Base-by-base conservation (phyloP, 2,113 vertebrate species). In the Gobio gobio region DNA sequence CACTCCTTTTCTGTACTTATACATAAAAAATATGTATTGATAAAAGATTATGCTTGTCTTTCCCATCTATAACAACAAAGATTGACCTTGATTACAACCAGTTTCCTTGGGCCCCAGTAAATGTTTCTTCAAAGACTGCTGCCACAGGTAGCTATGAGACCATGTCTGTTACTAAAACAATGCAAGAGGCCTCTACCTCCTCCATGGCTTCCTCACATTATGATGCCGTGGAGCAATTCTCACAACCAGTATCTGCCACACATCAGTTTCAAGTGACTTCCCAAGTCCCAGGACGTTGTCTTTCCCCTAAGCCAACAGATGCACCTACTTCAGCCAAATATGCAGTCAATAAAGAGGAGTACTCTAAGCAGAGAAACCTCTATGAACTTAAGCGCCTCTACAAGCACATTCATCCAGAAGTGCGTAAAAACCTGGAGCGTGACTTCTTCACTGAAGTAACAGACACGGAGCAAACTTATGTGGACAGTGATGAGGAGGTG, bases 321-420 rank as follows among this genome's bases (percentile, higher is more conserved):
- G 29, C 85, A 56, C 86, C 14, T 47, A 88, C 87, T 82, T 84
- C 93, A 86, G 76, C 88, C 18, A 95, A 93, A 84, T 82, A 84
- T 22, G 84, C 84, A 3, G 33, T 91, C 12, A 90, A 90, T 82
- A 96, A 93, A 91, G 95, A 96, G 63, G 87, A 95, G 68, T 95
- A 95, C 79, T 92, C 92, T 66, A 96, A 96, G 88, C 94, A 97
- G 91, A 95, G 94, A 85, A 96, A 95, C 88, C 91, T 95, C 82
- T 93, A 93, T 56, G 95, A 97, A 92, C 91, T 96, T 29, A 97
- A 96, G 85, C 92, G 93, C 36, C 94, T 96, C 86, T 97, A 96
- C 85, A 97, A 96, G 87, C 90, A 94, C 79, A 97, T 97, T 59
- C 93, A 97, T 66, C 93, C 95, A 22, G 94, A 96, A 83, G 92